These are phyloP conservation scores for Struthio camelus DNA, from an alignment of 2,113 vertebrate genomes.

Conservation along the genomic window DNA sequence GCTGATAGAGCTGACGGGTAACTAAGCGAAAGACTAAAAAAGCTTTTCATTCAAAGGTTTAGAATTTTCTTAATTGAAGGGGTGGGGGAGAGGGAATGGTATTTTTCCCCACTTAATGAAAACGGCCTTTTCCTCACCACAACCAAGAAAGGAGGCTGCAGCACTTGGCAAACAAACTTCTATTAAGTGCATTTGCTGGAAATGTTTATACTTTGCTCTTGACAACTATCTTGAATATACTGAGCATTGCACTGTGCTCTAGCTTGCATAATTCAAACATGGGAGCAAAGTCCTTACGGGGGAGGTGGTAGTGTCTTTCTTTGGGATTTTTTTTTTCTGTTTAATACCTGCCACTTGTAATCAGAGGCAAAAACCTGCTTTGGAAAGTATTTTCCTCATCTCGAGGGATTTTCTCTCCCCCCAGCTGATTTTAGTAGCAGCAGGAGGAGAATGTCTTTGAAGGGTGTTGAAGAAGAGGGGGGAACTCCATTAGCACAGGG, in stretches of 20 bases:
- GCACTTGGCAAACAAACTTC: conserved; percentile 44
- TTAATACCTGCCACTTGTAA: not conserved
- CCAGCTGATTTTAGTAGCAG: not conserved
- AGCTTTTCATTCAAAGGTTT: not conserved
- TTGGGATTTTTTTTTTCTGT: not conserved
- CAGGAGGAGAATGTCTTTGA: not conserved
- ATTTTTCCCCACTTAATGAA: not conserved
- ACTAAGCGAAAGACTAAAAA: not conserved
- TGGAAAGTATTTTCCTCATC: not conserved
- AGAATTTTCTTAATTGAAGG: not conserved
- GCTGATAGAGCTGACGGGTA: not conserved
- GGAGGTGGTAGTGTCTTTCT: not conserved
- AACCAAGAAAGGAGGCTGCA: conserved; percentile 27
- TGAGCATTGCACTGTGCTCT: conserved; percentile 37
- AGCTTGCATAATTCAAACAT: conserved; percentile 48
- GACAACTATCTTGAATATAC: conserved; percentile 40
- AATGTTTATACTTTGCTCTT: conserved; percentile 64
- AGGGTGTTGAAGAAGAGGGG: not conserved
- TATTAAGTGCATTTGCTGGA: conserved; percentile 61
- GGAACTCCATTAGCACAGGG: not conserved
- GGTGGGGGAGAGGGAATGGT: not conserved
- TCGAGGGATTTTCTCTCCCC: not conserved
- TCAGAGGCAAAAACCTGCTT: not conserved
- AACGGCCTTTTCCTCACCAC: not conserved
- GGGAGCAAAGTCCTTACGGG: conserved; percentile 53